These are phyloP conservation scores for Nymphalis polychloros DNA, from an alignment of 2,888 invertebrate genomes.

Conservation along the genomic window DNA sequence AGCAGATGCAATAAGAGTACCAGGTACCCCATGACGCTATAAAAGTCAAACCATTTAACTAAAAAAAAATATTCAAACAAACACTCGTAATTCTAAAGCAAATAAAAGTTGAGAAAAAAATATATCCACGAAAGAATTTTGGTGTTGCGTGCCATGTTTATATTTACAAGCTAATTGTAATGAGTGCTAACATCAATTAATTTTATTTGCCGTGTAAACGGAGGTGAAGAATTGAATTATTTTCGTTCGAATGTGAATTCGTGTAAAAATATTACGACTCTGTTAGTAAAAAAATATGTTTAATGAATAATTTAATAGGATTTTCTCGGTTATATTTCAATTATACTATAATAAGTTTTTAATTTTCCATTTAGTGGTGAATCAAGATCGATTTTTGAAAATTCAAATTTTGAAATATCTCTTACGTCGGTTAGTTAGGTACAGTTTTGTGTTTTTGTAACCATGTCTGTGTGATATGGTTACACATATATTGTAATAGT, in stretches of 20 bases:
- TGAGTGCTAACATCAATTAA: conserved; percentile 64
- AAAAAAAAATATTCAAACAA: conserved; percentile 10
- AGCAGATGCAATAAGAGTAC: no score
- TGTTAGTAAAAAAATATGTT: not conserved
- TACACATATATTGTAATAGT: no score
- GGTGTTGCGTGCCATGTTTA: conserved; percentile 44
- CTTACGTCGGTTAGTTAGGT: no score
- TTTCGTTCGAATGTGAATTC: conserved; percentile 44
- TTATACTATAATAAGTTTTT: no score
- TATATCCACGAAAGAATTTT: conserved; percentile 37
- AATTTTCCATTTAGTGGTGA: not conserved
- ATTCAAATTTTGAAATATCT: no score
- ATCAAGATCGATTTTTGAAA: no score
- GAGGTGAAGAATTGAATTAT: conserved; percentile 63
- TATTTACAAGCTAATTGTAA: conserved; percentile 52
- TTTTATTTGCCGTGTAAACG: conserved; percentile 55
- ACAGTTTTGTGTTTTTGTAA: no score
- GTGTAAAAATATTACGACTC: conserved; percentile 10
- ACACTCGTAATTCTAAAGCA: not conserved
- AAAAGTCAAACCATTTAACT: conserved; percentile 22
- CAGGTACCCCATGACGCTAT: not conserved
- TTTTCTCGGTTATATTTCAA: no score
- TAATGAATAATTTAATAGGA: not conserved
- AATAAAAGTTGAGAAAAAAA: conserved; percentile 16
- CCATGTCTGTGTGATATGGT: no score